phyloP scores from a whole-genome alignment of 2,888 invertebrate genomes.

The Alentia gelatinosa region DNA sequence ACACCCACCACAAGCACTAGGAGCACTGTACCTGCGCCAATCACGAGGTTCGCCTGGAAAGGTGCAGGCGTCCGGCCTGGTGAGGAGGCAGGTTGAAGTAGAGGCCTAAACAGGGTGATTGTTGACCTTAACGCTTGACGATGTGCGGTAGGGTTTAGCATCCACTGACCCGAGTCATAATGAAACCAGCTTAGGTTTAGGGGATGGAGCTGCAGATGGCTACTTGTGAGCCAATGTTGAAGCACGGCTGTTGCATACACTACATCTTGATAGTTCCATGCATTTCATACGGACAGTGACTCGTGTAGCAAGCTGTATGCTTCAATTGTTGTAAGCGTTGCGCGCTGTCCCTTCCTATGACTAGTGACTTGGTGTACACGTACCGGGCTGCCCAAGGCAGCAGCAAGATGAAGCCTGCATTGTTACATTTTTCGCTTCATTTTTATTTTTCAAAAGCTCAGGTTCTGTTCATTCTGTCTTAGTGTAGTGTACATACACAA shows the following conservation, averaged over 20 bases:
- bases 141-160: neutral
- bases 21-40: no score
- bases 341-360: neutral
- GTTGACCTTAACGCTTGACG: neutral
- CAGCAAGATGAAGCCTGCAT: neutral
- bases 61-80: no score
- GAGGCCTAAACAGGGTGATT: neutral
- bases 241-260: neutral
- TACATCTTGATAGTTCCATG: neutral
- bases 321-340: neutral
- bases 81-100: neutral
- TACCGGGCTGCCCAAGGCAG: neutral
- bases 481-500: neutral
- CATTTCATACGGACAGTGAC: neutral
- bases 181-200: neutral
- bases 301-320: neutral
- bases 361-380: neutral
- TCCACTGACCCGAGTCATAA: neutral
- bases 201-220: neutral
- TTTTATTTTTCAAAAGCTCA: neutral
- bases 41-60: no score
- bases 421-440: neutral
- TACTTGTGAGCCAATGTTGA: neutral
- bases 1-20: no score
- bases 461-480: neutral